Evolutionary conservation across 2,888 invertebrate species (phyloP), one percentile per base, ranked within the genome.

Genomic region (Antheraea assamensis): DNA sequence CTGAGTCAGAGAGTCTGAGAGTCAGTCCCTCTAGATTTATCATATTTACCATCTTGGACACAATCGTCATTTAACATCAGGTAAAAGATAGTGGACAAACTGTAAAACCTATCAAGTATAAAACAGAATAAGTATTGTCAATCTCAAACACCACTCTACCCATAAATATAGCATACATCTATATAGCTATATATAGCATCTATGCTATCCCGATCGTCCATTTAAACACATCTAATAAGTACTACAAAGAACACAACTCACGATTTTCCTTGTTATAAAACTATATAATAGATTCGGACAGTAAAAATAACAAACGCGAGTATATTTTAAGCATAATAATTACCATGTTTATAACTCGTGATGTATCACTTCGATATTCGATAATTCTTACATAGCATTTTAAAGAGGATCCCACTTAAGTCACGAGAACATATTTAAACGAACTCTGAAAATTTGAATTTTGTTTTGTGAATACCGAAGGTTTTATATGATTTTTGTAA

Each of bases 181-280:
- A n/a, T n/a, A n/a, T n/a, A n/a, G n/a, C n/a, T n/a, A n/a, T n/a
- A n/a, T n/a, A n/a, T n/a, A n/a, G n/a, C n/a, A 13, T 42, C 42
- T 7, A 42, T 42, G 42, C 42, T 42, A 42, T 42, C 13, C 13
- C 4, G 30, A 5, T 4, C 17, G 30, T 64, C 17, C 30, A 64
- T 64, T 42, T 27, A 42, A 47, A 58, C 27, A 21, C 74, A 74
- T 75, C 74, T 73, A 71, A 49, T 49, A 49, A 42, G 42, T 49
- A 52, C 1, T 24, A 24, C 24, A 58, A 75, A 70, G 61, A 73
- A 73, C 42, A 74, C 47, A 66, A 75, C 77, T 80, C 85, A 84
- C 83, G 83, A 80, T 75, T 79, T 76, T 79, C 77, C 80, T 79
- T 73, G 71, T 76, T 68, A 71, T 55, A 76, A 72, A 42, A 64